Base-by-base conservation (phyloP, 1,140 invertebrate genomes). In the Schlechtendalia chinensis region DNA sequence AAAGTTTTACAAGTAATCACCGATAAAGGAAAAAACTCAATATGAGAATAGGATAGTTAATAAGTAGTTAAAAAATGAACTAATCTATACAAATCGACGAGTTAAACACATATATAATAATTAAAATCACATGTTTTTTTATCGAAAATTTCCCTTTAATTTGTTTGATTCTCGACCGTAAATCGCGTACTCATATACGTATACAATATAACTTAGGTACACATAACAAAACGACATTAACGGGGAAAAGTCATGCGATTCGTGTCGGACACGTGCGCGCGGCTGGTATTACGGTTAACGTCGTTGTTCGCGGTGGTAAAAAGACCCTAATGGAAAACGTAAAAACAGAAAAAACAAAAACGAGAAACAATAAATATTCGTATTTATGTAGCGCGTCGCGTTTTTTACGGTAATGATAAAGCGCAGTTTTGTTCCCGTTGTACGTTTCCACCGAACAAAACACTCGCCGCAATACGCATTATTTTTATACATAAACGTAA, bases 191-290 rank as follows among this genome's bases (percentile, higher is more conserved):
- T 50, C 47, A 50, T 50, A 11, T 50, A 50, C 5, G 14, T 50
- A n/a, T n/a, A n/a, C n/a, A n/a, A n/a, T n/a, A n/a, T n/a, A n/a
- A n/a, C 39, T 45, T 4, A 14, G 14, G 47, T 50, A 50, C 47
- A 50, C 47, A 50, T 11, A 50, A 8, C 16, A 3, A 54, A 54
- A 17, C 53, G 16, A n/a, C 17, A n/a, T 16, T 19, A 54, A 54
- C 53, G 6, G 17, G 19, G 19, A 39, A 39, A 39, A 32, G 32
- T 67, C 63, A 32, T 39, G 39, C 5, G 67, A 50, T 69, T 27
- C 39, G 22, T 50, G 24, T 69, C 67, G n/a, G 22, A 27, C 65
- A 69, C 67, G 45, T 69, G 67, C 65, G 45, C 54, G 22, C 0
- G 1, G 19, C n/a, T 39, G 8, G 19, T 6, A 22, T 22, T 6